Conservation (phyloP, 2,797 vertebrate species). For the Neosalanx taihuensis region DNA sequence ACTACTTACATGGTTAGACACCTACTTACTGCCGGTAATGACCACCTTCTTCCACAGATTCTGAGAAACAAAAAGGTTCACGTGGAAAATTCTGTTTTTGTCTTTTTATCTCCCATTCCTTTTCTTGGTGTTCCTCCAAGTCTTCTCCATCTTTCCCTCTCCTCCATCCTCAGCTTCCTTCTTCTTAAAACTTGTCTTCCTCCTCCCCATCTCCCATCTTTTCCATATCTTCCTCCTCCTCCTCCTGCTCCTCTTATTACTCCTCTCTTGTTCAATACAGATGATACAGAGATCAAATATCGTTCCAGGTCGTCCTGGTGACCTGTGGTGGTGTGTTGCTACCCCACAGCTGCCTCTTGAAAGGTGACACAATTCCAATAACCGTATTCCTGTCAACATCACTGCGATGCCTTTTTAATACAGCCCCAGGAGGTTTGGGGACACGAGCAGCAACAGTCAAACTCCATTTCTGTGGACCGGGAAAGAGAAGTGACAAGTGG, state of each 20-base stretch:
- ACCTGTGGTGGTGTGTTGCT: constrained; percentile 54
- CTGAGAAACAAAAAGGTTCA: too few species aligned
- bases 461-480: constrained; percentile 68
- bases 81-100: too few species aligned
- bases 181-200: too few species aligned
- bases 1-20: too few species aligned
- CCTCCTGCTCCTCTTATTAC: constrained; percentile 14
- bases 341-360: constrained; percentile 62
- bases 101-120: too few species aligned
- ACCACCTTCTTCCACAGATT: too few species aligned
- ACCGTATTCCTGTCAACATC: constrained; percentile 80
- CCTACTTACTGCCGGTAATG: too few species aligned
- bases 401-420: constrained; percentile 75
- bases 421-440: constrained; percentile 66
- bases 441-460: constrained; percentile 70
- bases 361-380: constrained; percentile 77
- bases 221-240: too few species aligned
- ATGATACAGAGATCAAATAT: constrained; percentile 65
- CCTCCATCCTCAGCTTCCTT: constrained; percentile 16
- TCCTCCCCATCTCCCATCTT: too few species aligned
- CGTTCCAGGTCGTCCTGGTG: constrained; percentile 53
- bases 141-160: too few species aligned
- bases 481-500: constrained; percentile 65
- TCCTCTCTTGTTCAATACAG: constrained; percentile 35
- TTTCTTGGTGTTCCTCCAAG: too few species aligned